A percentile compares a stretch with the other conserved stretches of the same genome.
Conservation (phyloP, 2,888 invertebrate genomes). For the Allophyes oxyacanthae region DNA sequence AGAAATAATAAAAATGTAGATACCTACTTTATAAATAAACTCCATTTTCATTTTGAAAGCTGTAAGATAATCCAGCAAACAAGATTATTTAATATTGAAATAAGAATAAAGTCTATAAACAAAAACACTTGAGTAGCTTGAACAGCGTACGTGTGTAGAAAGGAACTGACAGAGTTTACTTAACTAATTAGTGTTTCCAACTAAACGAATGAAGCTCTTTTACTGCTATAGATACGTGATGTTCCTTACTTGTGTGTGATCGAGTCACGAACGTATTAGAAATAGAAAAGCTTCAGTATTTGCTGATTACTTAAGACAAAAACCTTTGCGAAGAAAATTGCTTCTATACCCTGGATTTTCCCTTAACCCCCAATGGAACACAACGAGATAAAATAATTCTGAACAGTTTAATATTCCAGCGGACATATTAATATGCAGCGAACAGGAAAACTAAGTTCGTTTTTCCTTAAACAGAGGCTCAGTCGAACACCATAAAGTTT, state of each 20-base stretch:
- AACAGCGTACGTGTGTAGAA: slow-evolving; percentile 55
- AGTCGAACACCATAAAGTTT: slow-evolving; percentile 41
- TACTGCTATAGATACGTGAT: slow-evolving; percentile 43
- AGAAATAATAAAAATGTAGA: too few relatives aligned
- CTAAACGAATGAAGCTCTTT: slow-evolving; percentile 49
- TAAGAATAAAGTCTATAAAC: slow-evolving; percentile 38
- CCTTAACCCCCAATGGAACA: slow-evolving; percentile 12
- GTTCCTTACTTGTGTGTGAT: slow-evolving; percentile 29
- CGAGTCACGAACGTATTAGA: slow-evolving; percentile 24
- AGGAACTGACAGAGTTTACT: slow-evolving; percentile 53
- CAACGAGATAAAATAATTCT: slow-evolving; percentile 33
- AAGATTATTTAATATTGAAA: slow-evolving; percentile 37
- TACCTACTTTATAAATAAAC: too few relatives aligned
- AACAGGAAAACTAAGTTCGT: slow-evolving; percentile 28
- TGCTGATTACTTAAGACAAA: slow-evolving; percentile 12
- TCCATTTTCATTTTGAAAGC: slow-evolving; percentile 3
- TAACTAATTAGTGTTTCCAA: slow-evolving; percentile 57
- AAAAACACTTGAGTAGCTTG: slow-evolving; percentile 52
- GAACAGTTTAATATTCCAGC: slow-evolving; percentile 34
- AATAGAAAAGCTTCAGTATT: slow-evolving; percentile 16
- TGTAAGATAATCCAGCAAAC: slow-evolving; percentile 6
- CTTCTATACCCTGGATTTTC: slow-evolving; percentile 6
- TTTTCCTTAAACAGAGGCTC: slow-evolving; percentile 35
- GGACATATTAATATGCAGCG: slow-evolving; percentile 45
- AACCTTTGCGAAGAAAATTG: slow-evolving; percentile 10